These are phyloP conservation scores for Manduca sexta DNA, from an alignment of 1,140 invertebrate genomes.

Conservation along the genomic window DNA sequence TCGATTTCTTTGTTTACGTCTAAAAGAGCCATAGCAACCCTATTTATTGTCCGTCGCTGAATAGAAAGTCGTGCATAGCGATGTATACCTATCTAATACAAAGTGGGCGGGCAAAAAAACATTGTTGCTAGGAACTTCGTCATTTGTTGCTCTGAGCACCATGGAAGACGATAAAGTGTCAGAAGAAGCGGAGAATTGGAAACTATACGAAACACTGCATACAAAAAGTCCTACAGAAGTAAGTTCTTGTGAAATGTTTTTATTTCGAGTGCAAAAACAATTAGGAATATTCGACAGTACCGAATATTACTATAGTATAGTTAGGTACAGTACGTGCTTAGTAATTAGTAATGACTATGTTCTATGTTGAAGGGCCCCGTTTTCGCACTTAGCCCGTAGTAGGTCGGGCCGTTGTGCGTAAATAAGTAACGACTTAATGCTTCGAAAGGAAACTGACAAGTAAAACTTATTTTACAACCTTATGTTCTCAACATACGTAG, in stretches of 20 bases:
- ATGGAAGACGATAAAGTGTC: conserved; percentile 57
- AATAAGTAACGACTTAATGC: too few relatives aligned
- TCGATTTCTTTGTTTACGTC: conserved; percentile 51
- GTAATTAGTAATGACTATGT: too few relatives aligned
- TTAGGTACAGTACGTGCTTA: too few relatives aligned
- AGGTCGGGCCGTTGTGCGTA: too few relatives aligned
- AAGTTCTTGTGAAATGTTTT: conserved; percentile 11
- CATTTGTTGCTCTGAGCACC: not conserved
- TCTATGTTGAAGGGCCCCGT: too few relatives aligned
- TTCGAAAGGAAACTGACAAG: too few relatives aligned
- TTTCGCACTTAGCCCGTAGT: too few relatives aligned
- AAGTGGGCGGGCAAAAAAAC: not conserved
- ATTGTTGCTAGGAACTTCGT: not conserved
- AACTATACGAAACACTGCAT: conserved; percentile 78
- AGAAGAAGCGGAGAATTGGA: conserved; percentile 77
- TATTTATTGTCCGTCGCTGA: not conserved
- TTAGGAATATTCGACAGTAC: too few relatives aligned
- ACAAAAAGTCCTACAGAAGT: conserved; percentile 64
- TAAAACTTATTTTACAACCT: too few relatives aligned
- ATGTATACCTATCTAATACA: not conserved
- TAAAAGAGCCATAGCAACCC: conserved; percentile 41
- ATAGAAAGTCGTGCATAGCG: not conserved
- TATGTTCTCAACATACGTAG: too few relatives aligned
- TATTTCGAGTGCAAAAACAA: too few relatives aligned
- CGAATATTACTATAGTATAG: too few relatives aligned